Percentiles rank a stretch among this genome's conserved stretches.
phyloP scores from a whole-genome alignment of 2,888 invertebrate species.

The Hipparchia sbordonii region DNA sequence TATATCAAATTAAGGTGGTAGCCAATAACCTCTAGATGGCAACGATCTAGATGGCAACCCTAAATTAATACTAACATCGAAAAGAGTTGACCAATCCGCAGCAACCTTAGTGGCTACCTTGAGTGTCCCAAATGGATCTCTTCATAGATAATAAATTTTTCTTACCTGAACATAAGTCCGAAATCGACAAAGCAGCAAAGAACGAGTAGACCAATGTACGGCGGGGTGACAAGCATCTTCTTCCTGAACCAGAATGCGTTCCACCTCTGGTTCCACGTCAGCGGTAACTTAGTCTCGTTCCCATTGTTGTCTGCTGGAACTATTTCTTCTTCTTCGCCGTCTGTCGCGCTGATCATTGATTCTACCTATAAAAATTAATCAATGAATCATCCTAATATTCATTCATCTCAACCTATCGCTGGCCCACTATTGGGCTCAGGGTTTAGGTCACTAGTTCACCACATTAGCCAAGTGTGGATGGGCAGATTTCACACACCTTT shows the following conservation, averaged over 20 bases:
- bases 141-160: neutral
- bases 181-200: slow-evolving; percentile 84
- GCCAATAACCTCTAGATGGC: too few species aligned
- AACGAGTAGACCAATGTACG: slow-evolving; percentile 78
- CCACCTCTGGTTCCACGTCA: slow-evolving; percentile 73
- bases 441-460: too few species aligned
- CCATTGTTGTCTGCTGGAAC: slow-evolving; percentile 74
- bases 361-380: slow-evolving; percentile 60
- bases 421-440: too few species aligned
- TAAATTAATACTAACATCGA: too few species aligned
- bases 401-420: too few species aligned
- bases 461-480: too few species aligned
- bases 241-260: slow-evolving; percentile 73
- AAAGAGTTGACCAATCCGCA: too few species aligned
- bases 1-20: too few species aligned
- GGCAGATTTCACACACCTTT: too few species aligned
- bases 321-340: slow-evolving; percentile 71
- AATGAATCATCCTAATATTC: neutral
- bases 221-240: slow-evolving; percentile 78
- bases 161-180: slow-evolving; percentile 84
- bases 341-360: slow-evolving; percentile 70
- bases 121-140: neutral
- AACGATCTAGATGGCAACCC: too few species aligned
- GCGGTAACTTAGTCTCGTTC: slow-evolving; percentile 70
- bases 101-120: too few species aligned